Evolutionary conservation across 2,113 vertebrate species (phyloP).

Genomic region (Sclerurus mexicanus): DNA sequence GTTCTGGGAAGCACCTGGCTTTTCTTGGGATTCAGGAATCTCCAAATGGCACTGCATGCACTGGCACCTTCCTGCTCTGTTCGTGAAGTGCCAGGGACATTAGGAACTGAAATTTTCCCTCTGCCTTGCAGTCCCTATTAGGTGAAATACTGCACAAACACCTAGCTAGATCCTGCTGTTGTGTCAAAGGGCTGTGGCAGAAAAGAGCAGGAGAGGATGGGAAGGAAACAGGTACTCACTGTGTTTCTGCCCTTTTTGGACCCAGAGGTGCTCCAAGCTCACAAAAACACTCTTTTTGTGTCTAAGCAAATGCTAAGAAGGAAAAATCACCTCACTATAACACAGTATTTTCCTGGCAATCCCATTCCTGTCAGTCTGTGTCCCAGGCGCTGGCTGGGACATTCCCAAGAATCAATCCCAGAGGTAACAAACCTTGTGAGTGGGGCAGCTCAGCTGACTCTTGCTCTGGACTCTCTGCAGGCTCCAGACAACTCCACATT

Average conservation of each 20-base stretch:
- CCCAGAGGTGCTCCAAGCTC: not conserved
- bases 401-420: accelerated
- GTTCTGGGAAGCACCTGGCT: not conserved
- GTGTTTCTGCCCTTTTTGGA: not conserved
- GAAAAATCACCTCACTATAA: not conserved
- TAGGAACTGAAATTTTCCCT: not conserved
- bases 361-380: not conserved
- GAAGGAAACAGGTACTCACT: not conserved
- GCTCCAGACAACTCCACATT: not conserved
- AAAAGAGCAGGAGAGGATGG: not conserved
- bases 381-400: not conserved
- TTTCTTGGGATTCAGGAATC: not conserved
- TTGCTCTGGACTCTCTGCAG: not conserved
- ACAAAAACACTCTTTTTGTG: not conserved
- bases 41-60: not conserved
- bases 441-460: not conserved
- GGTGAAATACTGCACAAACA: not conserved
- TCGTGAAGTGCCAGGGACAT: not conserved
- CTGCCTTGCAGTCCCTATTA: not conserved
- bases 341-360: not conserved
- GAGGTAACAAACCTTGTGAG: not conserved
- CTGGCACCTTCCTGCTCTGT: not conserved
- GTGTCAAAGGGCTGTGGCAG: not conserved
- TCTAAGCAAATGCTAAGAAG: not conserved
- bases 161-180: not conserved